Conservation (phyloP, 2,797 vertebrate species). For the Sebastes melanostomus region DNA sequence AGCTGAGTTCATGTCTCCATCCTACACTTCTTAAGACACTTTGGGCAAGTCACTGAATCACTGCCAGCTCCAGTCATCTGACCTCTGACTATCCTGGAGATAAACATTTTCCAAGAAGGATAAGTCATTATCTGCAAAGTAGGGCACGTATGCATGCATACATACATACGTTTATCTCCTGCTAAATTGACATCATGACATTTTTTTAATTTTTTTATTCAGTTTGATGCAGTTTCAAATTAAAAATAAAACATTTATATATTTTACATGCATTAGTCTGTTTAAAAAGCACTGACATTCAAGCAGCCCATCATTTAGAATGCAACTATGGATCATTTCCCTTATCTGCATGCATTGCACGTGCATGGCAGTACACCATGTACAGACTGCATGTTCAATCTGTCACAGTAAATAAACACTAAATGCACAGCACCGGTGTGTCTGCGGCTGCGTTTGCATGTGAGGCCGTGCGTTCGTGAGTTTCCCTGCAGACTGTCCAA, state of each 20-base stretch:
- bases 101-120: slow-evolving; percentile 21
- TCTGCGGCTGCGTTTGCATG: slow-evolving; percentile 39
- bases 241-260: not conserved
- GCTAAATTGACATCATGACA: not conserved
- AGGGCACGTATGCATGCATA: not conserved
- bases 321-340: not conserved
- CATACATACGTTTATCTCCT: not conserved
- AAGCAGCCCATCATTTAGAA: not conserved
- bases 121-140: not conserved
- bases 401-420: not conserved
- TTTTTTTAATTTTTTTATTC: not conserved
- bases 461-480: slow-evolving; percentile 49
- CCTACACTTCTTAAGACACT: not conserved
- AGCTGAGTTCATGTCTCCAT: not conserved
- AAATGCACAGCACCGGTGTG: slow-evolving; percentile 11
- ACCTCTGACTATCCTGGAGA: slow-evolving; percentile 11
- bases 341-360: not conserved
- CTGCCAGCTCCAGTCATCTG: slow-evolving; percentile 10
- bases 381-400: not conserved
- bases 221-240: not conserved
- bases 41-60: slow-evolving; percentile 3
- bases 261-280: not conserved
- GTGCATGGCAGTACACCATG: not conserved
- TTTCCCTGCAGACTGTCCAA: slow-evolving; percentile 60
- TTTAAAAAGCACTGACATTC: not conserved